A percentile compares a stretch with the other conserved stretches of the same genome.
Evolutionary conservation across 2,888 invertebrate genomes (phyloP).

Genomic region (Cheilosia scutellata): DNA sequence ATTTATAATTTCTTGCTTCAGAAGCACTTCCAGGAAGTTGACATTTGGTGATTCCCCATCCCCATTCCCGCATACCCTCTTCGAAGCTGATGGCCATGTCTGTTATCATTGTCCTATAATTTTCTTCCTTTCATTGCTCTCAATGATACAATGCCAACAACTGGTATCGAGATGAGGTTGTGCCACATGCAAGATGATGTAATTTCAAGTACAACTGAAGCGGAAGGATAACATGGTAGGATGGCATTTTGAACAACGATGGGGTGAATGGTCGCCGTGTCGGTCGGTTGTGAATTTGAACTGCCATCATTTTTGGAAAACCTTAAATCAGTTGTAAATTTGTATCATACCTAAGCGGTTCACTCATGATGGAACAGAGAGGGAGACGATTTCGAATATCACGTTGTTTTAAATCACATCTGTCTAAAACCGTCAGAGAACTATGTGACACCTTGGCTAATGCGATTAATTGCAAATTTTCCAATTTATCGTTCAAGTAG

Average conservation of each 20-base stretch:
- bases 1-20: conserved; percentile 76
- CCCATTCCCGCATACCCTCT: background rate
- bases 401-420: background rate
- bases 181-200: conserved; percentile 73
- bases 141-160: conserved; percentile 65
- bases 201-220: conserved; percentile 70
- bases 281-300: background rate
- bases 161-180: conserved; percentile 57
- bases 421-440: background rate
- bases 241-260: conserved; percentile 54
- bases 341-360: background rate
- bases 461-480: background rate
- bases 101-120: conserved; percentile 73
- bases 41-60: conserved; percentile 66
- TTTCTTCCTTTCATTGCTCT: conserved; percentile 70
- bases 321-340: conserved; percentile 40
- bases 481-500: background rate
- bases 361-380: background rate
- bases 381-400: background rate
- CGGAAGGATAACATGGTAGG: conserved; percentile 74
- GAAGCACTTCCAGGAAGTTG: conserved; percentile 75
- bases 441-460: background rate
- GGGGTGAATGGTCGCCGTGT: conserved; percentile 18
- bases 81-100: conserved; percentile 26
- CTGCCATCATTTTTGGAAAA: conserved; percentile 27